Conservation (phyloP, 2,888 invertebrate species). For the Dasypogon diadema region DNA sequence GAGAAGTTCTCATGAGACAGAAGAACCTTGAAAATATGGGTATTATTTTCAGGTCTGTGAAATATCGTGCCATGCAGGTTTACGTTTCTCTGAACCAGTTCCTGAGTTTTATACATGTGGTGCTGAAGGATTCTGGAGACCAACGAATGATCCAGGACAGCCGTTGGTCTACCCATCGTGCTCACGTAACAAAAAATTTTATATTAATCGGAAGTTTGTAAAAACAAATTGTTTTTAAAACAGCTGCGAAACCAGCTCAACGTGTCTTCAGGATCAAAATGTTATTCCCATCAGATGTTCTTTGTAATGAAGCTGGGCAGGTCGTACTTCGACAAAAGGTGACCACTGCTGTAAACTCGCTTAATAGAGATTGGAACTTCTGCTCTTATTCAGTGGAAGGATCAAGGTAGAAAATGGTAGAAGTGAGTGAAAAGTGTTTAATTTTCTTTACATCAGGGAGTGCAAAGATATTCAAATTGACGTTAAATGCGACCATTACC, state of each 20-base stretch:
- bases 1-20: too few species aligned
- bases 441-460: conserved; percentile 81
- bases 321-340: conserved; percentile 91
- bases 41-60: conserved; percentile 85
- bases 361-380: conserved; percentile 97
- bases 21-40: too few species aligned
- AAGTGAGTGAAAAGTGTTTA: too few species aligned
- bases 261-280: conserved; percentile 93
- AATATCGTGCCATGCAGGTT: conserved; percentile 86
- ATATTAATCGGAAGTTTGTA: too few species aligned
- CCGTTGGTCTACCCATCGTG: conserved; percentile 92
- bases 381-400: conserved; percentile 92
- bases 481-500: conserved; percentile 89
- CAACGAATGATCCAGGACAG: conserved; percentile 82
- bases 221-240: conserved; percentile 36
- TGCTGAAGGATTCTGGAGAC: conserved; percentile 98
- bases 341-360: conserved; percentile 86
- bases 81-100: conserved; percentile 92
- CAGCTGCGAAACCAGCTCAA: conserved; percentile 90
- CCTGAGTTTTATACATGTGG: conserved; percentile 98
- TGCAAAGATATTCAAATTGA: conserved; percentile 92
- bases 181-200: conserved; percentile 78
- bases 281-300: conserved; percentile 95
- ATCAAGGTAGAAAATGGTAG: conserved; percentile 69
- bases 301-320: conserved; percentile 96